Percentiles rank a stretch among this genome's conserved stretches.
These are phyloP conservation scores for Aporophyla lueneburgensis DNA, from an alignment of 2,888 invertebrate species.

Conservation along the genomic window DNA sequence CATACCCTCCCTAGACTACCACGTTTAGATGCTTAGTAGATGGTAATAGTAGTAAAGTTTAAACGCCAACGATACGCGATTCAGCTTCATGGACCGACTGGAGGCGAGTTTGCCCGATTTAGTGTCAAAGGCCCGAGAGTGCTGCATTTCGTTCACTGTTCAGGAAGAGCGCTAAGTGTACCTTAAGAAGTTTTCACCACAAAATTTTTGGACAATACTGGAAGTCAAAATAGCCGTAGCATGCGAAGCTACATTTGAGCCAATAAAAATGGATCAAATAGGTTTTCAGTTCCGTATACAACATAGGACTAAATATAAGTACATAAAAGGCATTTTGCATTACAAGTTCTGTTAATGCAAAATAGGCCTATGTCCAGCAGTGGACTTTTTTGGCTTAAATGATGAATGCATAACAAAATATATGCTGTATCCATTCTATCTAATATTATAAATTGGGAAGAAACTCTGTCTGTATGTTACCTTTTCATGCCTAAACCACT, in stretches of 20 bases:
- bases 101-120: neutral
- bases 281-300: slow-evolving; percentile 26
- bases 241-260: slow-evolving; percentile 8
- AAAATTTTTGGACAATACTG: neutral
- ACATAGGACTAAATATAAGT: slow-evolving; percentile 19
- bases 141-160: neutral
- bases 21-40: neutral
- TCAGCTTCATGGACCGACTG: neutral
- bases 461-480: no score
- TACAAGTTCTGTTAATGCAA: neutral
- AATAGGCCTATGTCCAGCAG: neutral
- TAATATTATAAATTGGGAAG: no score
- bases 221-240: neutral
- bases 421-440: neutral
- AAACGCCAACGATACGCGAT: neutral
- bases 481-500: neutral
- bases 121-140: neutral
- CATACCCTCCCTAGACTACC: neutral
- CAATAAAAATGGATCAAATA: neutral
- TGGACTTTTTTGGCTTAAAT: no score
- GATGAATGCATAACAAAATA: neutral
- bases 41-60: neutral
- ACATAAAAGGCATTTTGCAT: neutral
- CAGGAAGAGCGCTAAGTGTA: neutral
- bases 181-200: neutral